Base-by-base conservation (phyloP, 2,888 invertebrate species). In the Sipunculus nudus region DNA sequence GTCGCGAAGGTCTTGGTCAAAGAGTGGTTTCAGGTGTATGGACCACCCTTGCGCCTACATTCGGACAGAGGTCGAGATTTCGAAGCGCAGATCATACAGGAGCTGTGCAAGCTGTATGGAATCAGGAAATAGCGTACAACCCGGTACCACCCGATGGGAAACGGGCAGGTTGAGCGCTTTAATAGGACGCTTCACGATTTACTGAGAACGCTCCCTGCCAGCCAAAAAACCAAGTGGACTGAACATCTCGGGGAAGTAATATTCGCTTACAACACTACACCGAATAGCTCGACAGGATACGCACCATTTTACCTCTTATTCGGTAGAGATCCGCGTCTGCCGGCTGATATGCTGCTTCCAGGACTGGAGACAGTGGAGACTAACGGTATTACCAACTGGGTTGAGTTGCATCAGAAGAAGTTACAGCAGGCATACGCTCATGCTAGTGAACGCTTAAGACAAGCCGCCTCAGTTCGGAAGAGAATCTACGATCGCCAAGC, bases 181-280 rank as follows among this genome's bases (percentile, higher is more conserved):
- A 68, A 68, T 49, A 21, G 60, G 10, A 65, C 65, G 16, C 29
- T 70, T 46, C 70, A 67, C 26, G 55, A 67, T 26, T 32, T 58
- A 10, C 38, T 69, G 13, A 38, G 63, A 19, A 48, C 60, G 13
- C 49, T 67, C 21, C 43, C 64, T 47, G 38, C 57, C 26, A 55
- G 55, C 10, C 55, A 62, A 48, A 68, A 68, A 39, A 35, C 48
- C 13, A 32, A 49, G 13, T 68, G 66, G 68, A 48, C 63, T 23
- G 58, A 64, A 28, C 56, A 52, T 52, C 39, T 67, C 6, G 43
- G 58, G 40, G 61, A 61, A 28, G 23, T 61, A 23, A 55, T 59
- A 3, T n/a, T n/a, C n/a, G n/a, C n/a, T n/a, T n/a, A n/a, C n/a
- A n/a, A n/a, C n/a, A n/a, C n/a, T n/a, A n/a, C 59, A 56, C 47